phyloP scores from a whole-genome alignment of 1,140 invertebrate species.

The Heliconius hermathena region DNA sequence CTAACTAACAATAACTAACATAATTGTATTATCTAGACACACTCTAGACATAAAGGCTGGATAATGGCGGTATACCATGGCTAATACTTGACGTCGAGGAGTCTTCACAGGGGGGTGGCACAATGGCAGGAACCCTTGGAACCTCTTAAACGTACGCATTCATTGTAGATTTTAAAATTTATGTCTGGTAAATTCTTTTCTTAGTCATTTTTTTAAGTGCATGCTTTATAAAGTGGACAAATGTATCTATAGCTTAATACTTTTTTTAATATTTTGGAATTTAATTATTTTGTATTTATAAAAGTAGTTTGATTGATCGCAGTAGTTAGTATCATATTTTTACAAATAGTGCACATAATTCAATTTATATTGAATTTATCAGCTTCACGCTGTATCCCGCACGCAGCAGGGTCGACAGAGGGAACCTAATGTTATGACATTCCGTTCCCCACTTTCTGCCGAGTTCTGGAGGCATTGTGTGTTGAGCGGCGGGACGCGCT shows the following conservation, averaged over 20 bases:
- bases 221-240: not conserved
- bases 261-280: no score
- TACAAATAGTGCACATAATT: no score
- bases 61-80: slow-evolving; percentile 10
- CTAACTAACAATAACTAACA: not conserved
- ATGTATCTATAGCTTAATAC: not conserved
- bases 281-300: no score
- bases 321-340: no score
- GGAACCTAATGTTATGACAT: no score
- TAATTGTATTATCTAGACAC: slow-evolving; percentile 8
- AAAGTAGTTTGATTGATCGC: no score
- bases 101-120: not conserved
- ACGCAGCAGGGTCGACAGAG: no score
- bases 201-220: not conserved
- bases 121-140: not conserved
- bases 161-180: slow-evolving; percentile 11
- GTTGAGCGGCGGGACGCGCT: no score
- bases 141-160: not conserved
- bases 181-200: slow-evolving; percentile 2
- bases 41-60: not conserved
- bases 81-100: slow-evolving; percentile 26
- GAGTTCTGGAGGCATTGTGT: no score
- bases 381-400: no score
- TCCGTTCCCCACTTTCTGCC: no score
- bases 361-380: no score